A percentile compares a stretch with the other conserved stretches of the same genome.
Evolutionary conservation across 2,113 vertebrate species (phyloP).

Genomic region (Psittacula cyanocephala): DNA sequence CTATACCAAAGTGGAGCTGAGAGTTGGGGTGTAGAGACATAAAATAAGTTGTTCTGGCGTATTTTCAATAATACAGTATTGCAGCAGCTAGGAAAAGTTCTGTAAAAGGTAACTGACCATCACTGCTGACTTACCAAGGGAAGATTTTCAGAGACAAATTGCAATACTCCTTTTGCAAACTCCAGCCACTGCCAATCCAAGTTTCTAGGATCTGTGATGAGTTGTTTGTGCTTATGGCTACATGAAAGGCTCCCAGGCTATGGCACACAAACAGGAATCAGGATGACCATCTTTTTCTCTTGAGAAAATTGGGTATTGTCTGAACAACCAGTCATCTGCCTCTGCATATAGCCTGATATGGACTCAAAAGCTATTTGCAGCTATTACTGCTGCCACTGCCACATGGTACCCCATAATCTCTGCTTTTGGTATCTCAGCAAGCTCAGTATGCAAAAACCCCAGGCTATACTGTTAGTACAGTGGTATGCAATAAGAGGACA

Average conservation of each 20-base stretch:
- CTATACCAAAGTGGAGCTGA: neutral
- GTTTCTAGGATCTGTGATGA: neutral
- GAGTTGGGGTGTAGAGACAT: neutral
- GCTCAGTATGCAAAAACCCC: neutral
- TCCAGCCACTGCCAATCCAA: neutral
- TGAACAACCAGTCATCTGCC: constrained; percentile 1
- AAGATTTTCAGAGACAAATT: neutral
- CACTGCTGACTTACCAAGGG: neutral
- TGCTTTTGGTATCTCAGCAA: neutral
- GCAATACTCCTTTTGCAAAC: neutral
- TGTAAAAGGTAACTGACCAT: neutral
- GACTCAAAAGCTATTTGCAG: neutral
- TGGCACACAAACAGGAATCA: neutral
- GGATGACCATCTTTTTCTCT: neutral
- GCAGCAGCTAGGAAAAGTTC: neutral
- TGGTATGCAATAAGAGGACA: neutral
- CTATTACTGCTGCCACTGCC: neutral
- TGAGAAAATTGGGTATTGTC: neutral
- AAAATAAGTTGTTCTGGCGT: neutral
- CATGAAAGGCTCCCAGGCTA: neutral
- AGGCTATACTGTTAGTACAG: neutral
- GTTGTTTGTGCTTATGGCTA: neutral
- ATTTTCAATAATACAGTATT: neutral
- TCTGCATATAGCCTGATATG: neutral
- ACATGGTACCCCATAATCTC: neutral